Base-by-base conservation (phyloP, 2,797 vertebrate species). In the Chelon labrosus region DNA sequence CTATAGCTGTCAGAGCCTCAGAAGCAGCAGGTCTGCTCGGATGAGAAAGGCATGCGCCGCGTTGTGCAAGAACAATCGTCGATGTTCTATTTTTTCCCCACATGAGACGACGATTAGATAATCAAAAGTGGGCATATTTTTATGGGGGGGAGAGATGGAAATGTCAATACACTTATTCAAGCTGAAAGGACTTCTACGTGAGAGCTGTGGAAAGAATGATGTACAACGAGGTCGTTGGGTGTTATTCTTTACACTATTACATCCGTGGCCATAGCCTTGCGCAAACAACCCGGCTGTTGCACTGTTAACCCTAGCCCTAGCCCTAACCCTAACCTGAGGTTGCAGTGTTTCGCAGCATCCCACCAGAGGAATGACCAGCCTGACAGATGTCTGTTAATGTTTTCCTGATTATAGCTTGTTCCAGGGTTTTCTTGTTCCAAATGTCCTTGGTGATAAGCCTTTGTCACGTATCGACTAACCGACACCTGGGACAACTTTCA, bases 371-470 rank as follows among this genome's bases (percentile, higher is more conserved):
- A 79, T 64, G 60, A 19, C 58, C 75, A 3, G 51, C 50, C 61
- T 54, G 85, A 80, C 89, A 91, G 89, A 89, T 89, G 88, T 85
- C 81, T 62, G 53, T 67, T 82, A 83, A 84, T 76, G 46, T 85
- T 72, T 79, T 80, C 67, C 73, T 75, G 78, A 82, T 88, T 78
- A 87, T 50, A 66, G 73, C 70, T 65, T 82, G 77, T 90, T 90
- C 80, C 54, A 62, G 79, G 61, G 78, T 71, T 35, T 35, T 7
- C 31, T 35, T 60, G 73, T 75, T 57, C 57, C 44, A 65, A 80
- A 77, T 46, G 73, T 86, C 83, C 77, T 83, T 50, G 66, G 53
- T 80, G 73, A 82, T 81, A 80, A 85, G 71, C 52, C 49, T 75
- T 65, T 73, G 65, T 65, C 66, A 70, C 75, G 70, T 74, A 37